Percentiles rank a stretch among this genome's conserved stretches.
phyloP scores from a whole-genome alignment of 2,113 vertebrate genomes.

The Phaethornis superciliosus region DNA sequence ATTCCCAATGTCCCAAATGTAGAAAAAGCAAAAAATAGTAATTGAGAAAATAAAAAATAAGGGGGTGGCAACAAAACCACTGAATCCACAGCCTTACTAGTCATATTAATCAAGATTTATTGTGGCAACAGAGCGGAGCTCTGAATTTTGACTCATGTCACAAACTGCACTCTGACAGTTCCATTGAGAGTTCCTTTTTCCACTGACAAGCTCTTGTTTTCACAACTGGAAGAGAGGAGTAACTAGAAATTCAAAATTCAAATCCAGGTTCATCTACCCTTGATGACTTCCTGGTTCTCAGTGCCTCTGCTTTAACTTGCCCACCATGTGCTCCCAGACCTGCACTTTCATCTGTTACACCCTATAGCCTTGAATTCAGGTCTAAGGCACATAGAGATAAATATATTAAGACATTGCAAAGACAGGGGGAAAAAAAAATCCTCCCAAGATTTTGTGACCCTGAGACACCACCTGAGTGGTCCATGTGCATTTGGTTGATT shows the following conservation, averaged over 20 bases:
- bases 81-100: neutral
- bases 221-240: constrained; percentile 52
- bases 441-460: neutral
- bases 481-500: neutral
- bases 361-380: neutral
- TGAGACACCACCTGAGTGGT: neutral
- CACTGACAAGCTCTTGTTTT: constrained; percentile 46
- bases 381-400: neutral
- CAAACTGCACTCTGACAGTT: constrained; percentile 1
- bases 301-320: neutral
- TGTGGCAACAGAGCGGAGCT: neutral
- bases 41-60: constrained; percentile 20
- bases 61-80: neutral
- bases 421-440: neutral
- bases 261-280: neutral
- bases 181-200: constrained; percentile 34
- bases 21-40: constrained; percentile 23
- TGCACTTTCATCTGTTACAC: neutral
- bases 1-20: neutral
- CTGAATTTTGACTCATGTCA: constrained; percentile 31
- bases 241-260: constrained; percentile 57
- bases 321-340: rapidly evolving
- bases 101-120: constrained; percentile 17
- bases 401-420: neutral
- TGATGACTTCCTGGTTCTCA: neutral